Base-by-base conservation (phyloP, 2,797 vertebrate genomes). In the Brotula barbata region DNA sequence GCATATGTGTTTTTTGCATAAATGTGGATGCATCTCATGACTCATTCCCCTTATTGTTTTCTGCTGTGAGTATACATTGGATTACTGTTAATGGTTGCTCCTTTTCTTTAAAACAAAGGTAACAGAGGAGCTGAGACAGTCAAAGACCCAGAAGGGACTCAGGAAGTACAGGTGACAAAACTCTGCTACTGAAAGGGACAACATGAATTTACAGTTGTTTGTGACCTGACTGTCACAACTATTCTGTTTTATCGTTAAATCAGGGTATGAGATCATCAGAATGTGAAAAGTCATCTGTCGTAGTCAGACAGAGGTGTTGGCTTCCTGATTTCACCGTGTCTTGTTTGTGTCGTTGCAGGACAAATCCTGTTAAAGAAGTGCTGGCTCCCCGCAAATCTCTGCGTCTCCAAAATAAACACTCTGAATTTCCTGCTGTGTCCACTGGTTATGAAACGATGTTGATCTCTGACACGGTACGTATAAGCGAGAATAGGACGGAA, bases 361-460 rank as follows among this genome's bases (percentile, higher is more conserved):
- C 66, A 13, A 90, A 89, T 56, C 48, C 21, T 61, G 77, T 76
- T 0, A 88, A 68, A 16, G 58, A 81, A 1, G 64, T 82, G 1
- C 47, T 84, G 22, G 85, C 88, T 15, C 69, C 58, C 49, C 92
- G 95, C 9, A 91, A 94, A 49, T 98, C 96, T 16, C 87, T 91
- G 73, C 90, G 95, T 33, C 84, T 98, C 36, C 92, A 93, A 39
- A 80, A 90, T 15, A 92, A 90, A 0, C 36, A 73, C 2, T 88
- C 62, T 9, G 1, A 80, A 0, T 15, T 72, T 0, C 0, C 80
- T 53, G 15, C 61, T 1, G 77, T 73, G 45, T 65, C 78, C 0
- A 43, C 58, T 20, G 67, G 83, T 58, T 34, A 53, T 2, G 51
- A 1, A 5, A 47, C 1, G 0, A 13, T 1, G 1, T 13, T 53